A percentile compares a stretch with the other conserved stretches of the same genome.
Evolutionary conservation across 2,113 vertebrate genomes (phyloP).

Genomic region (Phylloscopus trochilus): DNA sequence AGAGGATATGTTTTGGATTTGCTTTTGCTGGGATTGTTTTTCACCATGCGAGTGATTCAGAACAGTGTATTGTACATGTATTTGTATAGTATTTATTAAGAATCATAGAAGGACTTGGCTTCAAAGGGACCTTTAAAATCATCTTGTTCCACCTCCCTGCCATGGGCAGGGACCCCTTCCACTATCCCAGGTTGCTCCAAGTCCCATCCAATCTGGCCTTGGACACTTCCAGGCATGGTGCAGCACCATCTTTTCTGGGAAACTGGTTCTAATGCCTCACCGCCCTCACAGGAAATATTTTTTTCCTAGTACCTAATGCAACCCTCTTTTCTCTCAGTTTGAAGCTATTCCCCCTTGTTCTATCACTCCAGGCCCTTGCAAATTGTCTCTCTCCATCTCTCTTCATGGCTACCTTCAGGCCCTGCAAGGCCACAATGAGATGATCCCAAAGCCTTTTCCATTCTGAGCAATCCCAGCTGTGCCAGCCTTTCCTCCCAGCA

Average conservation of each 20-base stretch:
- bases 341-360: background rate
- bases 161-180: background rate
- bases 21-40: background rate
- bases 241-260: background rate
- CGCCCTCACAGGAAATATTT: background rate
- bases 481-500: background rate
- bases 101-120: no score
- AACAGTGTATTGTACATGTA: background rate
- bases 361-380: accelerated
- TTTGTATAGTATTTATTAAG: background rate
- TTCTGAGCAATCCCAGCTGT: background rate
- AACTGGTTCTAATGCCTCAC: background rate
- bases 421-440: accelerated
- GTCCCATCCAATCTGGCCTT: background rate
- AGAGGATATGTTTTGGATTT: background rate
- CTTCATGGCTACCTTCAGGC: background rate
- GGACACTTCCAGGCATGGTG: background rate
- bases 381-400: background rate
- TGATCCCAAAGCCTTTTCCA: background rate
- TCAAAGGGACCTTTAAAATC: background rate
- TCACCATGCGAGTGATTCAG: background rate
- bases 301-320: background rate
- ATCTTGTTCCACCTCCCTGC: background rate
- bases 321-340: background rate
- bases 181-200: background rate